Base-by-base conservation (phyloP, 2,888 invertebrate genomes). In the Rhimphoctona megacephalus region DNA sequence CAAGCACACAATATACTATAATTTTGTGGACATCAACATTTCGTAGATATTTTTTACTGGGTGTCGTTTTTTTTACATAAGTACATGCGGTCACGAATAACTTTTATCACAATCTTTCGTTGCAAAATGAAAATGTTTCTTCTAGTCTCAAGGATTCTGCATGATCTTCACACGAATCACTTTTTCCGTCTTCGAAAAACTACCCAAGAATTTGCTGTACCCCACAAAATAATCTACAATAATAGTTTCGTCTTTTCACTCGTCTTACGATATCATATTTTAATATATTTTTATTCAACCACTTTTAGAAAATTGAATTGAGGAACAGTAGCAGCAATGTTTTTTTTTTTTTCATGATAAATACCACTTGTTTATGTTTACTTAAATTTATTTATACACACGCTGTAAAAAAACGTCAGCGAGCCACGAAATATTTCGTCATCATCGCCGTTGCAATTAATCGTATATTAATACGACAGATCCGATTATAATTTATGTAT, bases 401-500 rank as follows among this genome's bases (percentile, higher is more conserved):
- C 49, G 39, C 17, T 19, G 25, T 17, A 36, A 39, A 57, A n/a
- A 77, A 39, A 82, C 78, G 79, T 76, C 85, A 82, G 79, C 79
- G 85, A 85, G 85, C 82, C 85, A 78, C 57, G 69, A 82, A 49
- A 78, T 77, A 2, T 57, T 70, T 83, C 70, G 33, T 66, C 11
- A 43, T 72, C 57, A 33, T 64, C 33, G 36, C 22, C n/a, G 8
- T 67, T 73, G 73, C 66, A 57, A 76, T 52, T 46, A 66, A 79
- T 76, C 64, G 43, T 57, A 39, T 54, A 30, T 79, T 74, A 46
- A 67, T 61, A 79, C 67, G 82, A 70, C 82, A 79, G 74, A 33
- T 22, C 76, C 79, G 76, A 69, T 76, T 78, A 70, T 61, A 84
- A 77, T 83, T 61, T 83, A 74, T 70, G 81, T 85, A 86, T 85